phyloP scores from a whole-genome alignment of 2,113 vertebrate genomes.

The Lycaon pictus region DNA sequence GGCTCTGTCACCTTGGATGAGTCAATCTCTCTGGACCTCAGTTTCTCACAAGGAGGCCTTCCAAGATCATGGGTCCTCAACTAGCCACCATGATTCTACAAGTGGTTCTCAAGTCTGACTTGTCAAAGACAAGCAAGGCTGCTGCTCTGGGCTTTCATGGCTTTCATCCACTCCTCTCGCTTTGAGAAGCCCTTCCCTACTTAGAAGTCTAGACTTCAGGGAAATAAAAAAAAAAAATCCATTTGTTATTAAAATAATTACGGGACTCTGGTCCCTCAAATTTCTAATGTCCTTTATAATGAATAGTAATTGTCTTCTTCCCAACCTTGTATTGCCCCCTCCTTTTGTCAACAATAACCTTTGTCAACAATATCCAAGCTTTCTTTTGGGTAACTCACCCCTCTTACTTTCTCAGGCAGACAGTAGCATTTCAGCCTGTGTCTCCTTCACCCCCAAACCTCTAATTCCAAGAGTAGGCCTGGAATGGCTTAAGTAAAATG shows the following conservation, averaged over 20 bases:
- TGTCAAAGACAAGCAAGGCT: neutral
- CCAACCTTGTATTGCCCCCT: neutral
- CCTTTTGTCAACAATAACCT: neutral
- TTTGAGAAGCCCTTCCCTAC: neutral
- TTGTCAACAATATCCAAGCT: neutral
- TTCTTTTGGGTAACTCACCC: neutral
- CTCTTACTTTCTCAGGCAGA: neutral
- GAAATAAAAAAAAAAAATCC: neutral
- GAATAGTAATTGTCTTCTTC: neutral
- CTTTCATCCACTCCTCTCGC: neutral
- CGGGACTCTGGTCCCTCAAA: neutral
- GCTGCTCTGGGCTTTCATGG: neutral
- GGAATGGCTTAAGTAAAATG: neutral
- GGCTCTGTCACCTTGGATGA: neutral
- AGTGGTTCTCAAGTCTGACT: neutral
- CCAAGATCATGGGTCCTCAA: neutral
- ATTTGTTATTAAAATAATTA: neutral
- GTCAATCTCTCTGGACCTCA: neutral
- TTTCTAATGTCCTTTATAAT: neutral
- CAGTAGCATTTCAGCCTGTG: neutral
- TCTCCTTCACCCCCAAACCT: neutral
- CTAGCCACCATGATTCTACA: neutral
- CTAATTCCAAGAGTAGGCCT: neutral
- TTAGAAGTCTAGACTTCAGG: neutral
- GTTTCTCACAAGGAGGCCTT: neutral